Conservation (phyloP, 2,113 vertebrate genomes). For the Felis catus region DNA sequence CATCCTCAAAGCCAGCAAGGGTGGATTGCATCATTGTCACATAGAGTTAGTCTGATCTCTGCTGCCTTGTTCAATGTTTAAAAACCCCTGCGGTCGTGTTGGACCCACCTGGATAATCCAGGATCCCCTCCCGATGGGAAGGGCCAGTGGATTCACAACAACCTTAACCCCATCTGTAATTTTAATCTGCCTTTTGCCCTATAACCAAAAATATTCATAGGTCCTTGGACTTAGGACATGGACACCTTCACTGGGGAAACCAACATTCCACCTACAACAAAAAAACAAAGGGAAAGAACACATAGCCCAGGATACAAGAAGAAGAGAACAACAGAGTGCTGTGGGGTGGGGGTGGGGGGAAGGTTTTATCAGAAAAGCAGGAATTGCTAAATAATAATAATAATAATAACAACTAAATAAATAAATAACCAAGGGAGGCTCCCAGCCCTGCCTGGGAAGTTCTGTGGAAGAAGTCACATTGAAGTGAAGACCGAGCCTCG, state of each 20-base stretch:
- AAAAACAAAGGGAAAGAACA: not conserved
- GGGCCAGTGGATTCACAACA: not conserved
- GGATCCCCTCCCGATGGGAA: not conserved
- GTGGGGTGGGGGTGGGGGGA: not conserved
- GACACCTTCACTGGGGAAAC: not conserved
- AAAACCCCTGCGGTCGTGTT: rapidly evolving
- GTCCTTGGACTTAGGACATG: too few species aligned
- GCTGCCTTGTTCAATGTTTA: too few species aligned
- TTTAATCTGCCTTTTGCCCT: not conserved
- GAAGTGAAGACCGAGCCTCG: not conserved
- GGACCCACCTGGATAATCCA: not conserved
- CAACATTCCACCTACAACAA: not conserved
- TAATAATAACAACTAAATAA: not conserved
- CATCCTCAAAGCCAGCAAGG: not conserved
- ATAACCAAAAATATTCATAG: not conserved
- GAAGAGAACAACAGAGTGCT: not conserved
- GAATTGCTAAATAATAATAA: not conserved
- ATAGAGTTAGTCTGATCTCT: not conserved
- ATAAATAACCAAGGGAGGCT: not conserved
- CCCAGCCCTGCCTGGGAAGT: not conserved
- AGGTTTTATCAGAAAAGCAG: not conserved
- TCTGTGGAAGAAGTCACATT: not conserved
- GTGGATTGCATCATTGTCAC: not conserved
- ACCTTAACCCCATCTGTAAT: not conserved
- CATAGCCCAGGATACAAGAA: not conserved